These are phyloP conservation scores for Rousettus madagascariensis DNA, from an alignment of 2,797 vertebrate species.

Conservation along the genomic window DNA sequence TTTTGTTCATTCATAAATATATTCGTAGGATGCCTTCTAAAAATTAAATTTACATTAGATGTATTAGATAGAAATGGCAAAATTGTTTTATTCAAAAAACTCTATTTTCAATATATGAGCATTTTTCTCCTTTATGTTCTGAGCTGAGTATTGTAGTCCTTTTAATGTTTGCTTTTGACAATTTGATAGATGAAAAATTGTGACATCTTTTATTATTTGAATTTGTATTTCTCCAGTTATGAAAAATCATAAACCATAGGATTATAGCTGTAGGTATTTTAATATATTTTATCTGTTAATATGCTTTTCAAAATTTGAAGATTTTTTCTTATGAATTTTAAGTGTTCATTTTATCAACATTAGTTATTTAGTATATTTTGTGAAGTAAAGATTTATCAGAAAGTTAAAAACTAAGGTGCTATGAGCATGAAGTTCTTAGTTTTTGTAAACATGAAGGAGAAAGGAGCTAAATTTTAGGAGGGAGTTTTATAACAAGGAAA, in stretches of 20 bases:
- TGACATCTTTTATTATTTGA: neutral
- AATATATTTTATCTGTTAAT: neutral
- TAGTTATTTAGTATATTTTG: neutral
- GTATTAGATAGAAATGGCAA: neutral
- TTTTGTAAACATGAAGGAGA: neutral
- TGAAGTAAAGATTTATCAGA: neutral
- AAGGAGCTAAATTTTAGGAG: neutral
- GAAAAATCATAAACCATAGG: neutral
- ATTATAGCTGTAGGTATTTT: neutral
- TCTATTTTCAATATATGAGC: neutral
- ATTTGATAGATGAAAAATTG: neutral
- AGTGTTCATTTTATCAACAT: neutral
- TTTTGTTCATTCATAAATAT: neutral
- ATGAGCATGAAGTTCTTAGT: neutral
- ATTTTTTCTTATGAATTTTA: neutral
- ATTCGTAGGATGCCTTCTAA: neutral
- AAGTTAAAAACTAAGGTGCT: neutral
- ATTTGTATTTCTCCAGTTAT: neutral
- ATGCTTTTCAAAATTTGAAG: neutral
- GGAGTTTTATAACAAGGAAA: neutral
- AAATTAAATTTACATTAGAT: neutral
- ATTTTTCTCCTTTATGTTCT: neutral
- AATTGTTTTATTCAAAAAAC: neutral
- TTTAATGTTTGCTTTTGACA: neutral
- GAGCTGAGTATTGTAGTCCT: neutral